phyloP scores from a whole-genome alignment of 1,140 invertebrate genomes.

The Ips typographus region DNA sequence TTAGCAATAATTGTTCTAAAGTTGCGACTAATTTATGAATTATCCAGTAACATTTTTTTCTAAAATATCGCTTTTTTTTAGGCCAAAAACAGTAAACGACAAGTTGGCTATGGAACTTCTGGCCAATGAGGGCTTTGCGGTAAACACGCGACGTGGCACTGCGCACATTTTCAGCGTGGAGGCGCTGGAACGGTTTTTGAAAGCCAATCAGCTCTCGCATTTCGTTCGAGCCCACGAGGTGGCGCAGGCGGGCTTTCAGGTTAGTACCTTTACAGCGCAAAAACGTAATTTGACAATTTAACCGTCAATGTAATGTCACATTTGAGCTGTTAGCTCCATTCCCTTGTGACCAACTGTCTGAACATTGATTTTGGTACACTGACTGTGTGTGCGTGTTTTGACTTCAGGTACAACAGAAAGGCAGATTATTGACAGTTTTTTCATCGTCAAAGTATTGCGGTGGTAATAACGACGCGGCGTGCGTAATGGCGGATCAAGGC shows the following conservation, averaged over 20 bases:
- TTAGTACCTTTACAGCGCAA: constrained; percentile 39
- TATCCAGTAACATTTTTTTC: background rate
- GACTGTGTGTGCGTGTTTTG: background rate
- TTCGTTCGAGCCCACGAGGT: constrained; percentile 74
- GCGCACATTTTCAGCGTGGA: constrained; percentile 69
- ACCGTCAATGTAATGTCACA: background rate
- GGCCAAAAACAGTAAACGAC: constrained; percentile 49
- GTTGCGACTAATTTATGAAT: too few species aligned
- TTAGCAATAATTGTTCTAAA: too few species aligned
- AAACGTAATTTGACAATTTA: background rate
- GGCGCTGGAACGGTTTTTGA: constrained; percentile 67
- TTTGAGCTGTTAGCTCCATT: too few species aligned
- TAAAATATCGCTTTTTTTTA: constrained; percentile 8
- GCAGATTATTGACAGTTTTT: constrained; percentile 67
- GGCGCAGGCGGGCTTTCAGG: constrained; percentile 69
- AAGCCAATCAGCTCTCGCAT: constrained; percentile 64
- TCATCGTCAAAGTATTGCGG: constrained; percentile 70
- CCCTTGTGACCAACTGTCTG: background rate
- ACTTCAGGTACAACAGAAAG: constrained; percentile 58
- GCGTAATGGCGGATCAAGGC: constrained; percentile 56
- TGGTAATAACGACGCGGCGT: constrained; percentile 67
- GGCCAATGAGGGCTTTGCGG: constrained; percentile 66
- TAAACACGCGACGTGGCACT: constrained; percentile 68
- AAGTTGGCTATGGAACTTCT: constrained; percentile 57
- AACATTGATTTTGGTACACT: background rate